Evolutionary conservation across 1,140 invertebrate species (phyloP).

Genomic region (Cherax quadricarinatus): DNA sequence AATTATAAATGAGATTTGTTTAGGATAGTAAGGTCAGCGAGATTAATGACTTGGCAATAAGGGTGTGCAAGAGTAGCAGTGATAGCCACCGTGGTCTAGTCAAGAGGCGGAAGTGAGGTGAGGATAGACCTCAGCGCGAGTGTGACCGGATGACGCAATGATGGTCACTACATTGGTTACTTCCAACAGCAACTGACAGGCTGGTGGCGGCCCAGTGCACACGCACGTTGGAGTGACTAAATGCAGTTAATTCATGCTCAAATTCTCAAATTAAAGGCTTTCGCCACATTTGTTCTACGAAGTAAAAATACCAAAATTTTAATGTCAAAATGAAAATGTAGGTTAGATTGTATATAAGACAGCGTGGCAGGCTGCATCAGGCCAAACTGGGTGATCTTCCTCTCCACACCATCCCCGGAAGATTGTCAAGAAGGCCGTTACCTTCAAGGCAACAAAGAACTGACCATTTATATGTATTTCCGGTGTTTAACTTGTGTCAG

Average conservation of each 20-base stretch:
- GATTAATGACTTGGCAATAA: no score
- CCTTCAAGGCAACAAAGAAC: neutral
- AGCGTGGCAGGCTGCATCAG: no score
- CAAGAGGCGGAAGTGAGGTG: conserved; percentile 20
- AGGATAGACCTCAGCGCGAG: neutral
- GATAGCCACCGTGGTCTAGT: neutral
- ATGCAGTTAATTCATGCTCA: no score
- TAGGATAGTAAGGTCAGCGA: neutral
- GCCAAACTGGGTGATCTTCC: no score
- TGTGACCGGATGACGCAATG: conserved; percentile 37
- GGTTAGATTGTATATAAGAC: no score
- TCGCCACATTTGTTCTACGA: no score
- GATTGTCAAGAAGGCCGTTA: neutral
- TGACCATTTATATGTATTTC: neutral
- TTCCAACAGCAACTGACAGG: conserved; percentile 8
- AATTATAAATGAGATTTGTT: neutral
- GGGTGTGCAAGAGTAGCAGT: neutral
- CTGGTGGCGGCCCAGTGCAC: neutral
- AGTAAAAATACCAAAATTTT: no score
- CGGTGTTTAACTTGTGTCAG: neutral
- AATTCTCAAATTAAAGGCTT: no score
- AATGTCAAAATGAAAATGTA: no score
- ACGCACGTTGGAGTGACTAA: no score
- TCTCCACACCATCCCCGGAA: neutral
- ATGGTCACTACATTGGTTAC: conserved; percentile 33